A percentile compares a stretch with the other conserved stretches of the same genome.
Evolutionary conservation across 2,113 vertebrate species (phyloP).

Genomic region (Platanista minor): DNA sequence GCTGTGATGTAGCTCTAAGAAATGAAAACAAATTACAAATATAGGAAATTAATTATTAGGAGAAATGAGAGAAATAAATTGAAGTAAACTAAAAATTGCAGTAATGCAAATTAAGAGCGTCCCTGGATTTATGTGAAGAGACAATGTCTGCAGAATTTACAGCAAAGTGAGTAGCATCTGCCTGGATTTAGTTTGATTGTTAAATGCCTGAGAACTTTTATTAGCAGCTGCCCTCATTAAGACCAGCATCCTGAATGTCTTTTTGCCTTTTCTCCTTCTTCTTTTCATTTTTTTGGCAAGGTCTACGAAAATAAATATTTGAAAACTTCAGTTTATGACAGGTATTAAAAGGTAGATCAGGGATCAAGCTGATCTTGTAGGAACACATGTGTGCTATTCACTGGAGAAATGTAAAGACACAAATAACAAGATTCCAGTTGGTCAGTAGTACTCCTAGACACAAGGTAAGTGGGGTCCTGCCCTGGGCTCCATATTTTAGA

Average conservation of each 20-base stretch:
- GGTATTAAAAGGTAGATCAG: not conserved
- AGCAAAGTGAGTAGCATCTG: not conserved
- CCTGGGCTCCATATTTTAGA: not conserved
- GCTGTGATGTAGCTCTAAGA: not conserved
- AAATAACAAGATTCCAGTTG: not conserved
- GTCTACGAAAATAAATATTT: constrained; percentile 21
- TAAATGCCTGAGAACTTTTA: not conserved
- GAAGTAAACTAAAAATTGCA: not conserved
- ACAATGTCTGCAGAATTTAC: not conserved
- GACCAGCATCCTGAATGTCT: not conserved
- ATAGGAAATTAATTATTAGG: not conserved
- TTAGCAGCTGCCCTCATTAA: not conserved
- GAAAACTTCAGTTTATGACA: not conserved
- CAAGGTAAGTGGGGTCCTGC: not conserved
- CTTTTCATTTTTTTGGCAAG: not conserved
- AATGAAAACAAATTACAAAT: not conserved
- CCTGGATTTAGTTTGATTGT: not conserved
- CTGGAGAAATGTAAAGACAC: not conserved
- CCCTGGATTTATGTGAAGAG: not conserved
- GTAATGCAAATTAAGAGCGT: not conserved
- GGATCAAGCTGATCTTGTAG: not conserved
- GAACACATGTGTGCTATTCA: not conserved
- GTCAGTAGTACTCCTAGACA: not conserved
- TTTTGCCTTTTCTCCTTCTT: not conserved
- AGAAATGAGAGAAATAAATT: not conserved